Evolutionary conservation across 2,113 vertebrate genomes (phyloP).

Genomic region (Carassius gibelio): DNA sequence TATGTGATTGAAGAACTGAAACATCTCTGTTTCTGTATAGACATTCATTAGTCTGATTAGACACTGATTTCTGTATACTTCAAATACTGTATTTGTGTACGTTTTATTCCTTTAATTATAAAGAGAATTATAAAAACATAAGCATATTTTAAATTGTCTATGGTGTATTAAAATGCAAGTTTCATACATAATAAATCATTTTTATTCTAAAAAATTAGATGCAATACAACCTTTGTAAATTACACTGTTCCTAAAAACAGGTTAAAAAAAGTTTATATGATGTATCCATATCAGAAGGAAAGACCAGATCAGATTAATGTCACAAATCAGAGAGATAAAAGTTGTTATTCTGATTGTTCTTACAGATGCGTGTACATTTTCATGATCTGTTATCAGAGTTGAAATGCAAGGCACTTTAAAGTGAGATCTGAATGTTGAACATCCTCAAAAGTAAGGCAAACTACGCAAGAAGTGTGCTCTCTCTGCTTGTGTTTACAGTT

Average conservation of each 20-base stretch:
- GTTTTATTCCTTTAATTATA: not conserved
- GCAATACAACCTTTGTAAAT: not conserved
- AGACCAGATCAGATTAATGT: not conserved
- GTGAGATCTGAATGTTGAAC: not conserved
- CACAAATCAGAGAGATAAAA: not conserved
- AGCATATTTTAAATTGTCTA: not conserved
- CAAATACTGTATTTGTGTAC: slow-evolving; percentile 2
- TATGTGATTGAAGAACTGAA: slow-evolving; percentile 8
- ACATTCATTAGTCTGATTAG: not conserved
- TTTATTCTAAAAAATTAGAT: slow-evolving; percentile 5
- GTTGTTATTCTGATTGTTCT: not conserved
- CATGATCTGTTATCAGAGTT: not conserved
- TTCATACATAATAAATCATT: not conserved
- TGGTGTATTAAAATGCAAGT: not conserved
- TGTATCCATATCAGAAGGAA: not conserved
- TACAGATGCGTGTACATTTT: not conserved
- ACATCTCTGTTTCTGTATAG: not conserved
- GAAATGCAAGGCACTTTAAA: slow-evolving; percentile 35
- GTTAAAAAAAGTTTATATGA: not conserved
- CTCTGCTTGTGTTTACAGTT: not conserved
- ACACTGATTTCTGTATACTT: not conserved
- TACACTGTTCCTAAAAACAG: not conserved
- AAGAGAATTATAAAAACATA: not conserved
- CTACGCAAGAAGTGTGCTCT: not conserved
- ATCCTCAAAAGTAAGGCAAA: not conserved